Percentiles rank a stretch among this genome's conserved stretches.
These are phyloP conservation scores for Lithophane ornitopus DNA, from an alignment of 2,888 invertebrate species.

Conservation along the genomic window DNA sequence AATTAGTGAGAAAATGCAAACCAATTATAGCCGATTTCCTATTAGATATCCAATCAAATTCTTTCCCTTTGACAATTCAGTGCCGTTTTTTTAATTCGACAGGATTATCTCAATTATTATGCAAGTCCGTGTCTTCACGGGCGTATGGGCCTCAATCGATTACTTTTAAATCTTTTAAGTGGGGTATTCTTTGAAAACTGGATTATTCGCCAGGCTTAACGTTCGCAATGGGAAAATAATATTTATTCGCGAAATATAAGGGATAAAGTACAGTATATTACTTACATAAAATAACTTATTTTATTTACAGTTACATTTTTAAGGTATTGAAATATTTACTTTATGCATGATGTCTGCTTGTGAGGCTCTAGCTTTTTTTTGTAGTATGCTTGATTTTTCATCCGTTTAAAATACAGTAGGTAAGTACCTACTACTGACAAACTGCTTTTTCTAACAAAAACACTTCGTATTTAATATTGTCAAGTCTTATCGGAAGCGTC, in stretches of 20 bases:
- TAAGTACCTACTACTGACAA: background rate
- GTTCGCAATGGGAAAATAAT: conserved; percentile 45
- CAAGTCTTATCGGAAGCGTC: background rate
- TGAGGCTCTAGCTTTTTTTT: background rate
- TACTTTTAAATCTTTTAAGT: conserved; percentile 68
- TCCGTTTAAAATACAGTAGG: background rate
- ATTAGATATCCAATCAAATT: conserved; percentile 17
- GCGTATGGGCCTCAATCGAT: conserved; percentile 68
- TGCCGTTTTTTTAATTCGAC: conserved; percentile 50
- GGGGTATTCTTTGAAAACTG: conserved; percentile 60
- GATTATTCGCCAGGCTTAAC: conserved; percentile 53
- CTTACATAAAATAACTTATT: conserved; percentile 9
- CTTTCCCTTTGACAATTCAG: conserved; percentile 22
- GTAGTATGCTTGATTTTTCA: no score
- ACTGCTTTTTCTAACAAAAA: background rate
- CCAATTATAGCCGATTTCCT: conserved; percentile 9
- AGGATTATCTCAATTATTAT: conserved; percentile 73
- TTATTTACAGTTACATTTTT: background rate
- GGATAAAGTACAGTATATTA: background rate
- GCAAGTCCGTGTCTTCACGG: conserved; percentile 66
- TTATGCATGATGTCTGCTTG: background rate
- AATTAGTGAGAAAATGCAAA: background rate
- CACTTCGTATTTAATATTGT: background rate
- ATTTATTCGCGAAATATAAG: conserved; percentile 28
- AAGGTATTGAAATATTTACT: no score